phyloP scores from a whole-genome alignment of 2,888 invertebrate genomes.

The Idaea straminata region DNA sequence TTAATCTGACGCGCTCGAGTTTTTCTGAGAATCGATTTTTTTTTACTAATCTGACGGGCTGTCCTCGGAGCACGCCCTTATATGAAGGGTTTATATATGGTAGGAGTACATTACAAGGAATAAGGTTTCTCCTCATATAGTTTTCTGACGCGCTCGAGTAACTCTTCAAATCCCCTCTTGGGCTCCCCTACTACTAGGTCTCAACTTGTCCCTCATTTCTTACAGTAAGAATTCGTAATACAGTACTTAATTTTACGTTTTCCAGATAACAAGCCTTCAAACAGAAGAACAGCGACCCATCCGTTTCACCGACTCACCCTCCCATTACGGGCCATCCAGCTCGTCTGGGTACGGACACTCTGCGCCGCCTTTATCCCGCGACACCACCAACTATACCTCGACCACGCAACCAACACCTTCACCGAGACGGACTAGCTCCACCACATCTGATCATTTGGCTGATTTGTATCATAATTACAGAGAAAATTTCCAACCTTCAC shows the following conservation, averaged over 20 bases:
- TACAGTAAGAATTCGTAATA: too few relatives aligned
- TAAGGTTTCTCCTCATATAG: too few relatives aligned
- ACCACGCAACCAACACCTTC: constrained; percentile 81
- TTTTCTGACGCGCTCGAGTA: too few relatives aligned
- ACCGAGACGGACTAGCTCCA: constrained; percentile 85
- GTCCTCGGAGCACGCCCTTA: too few relatives aligned
- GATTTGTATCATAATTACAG: constrained; percentile 79
- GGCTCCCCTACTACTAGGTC: too few relatives aligned
- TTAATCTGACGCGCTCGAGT: too few relatives aligned
- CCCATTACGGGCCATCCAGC: constrained; percentile 82
- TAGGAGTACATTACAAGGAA: too few relatives aligned
- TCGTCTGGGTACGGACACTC: constrained; percentile 74
- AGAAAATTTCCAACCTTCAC: constrained; percentile 68
- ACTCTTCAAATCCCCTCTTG: too few relatives aligned
- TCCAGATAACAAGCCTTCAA: constrained; percentile 70
- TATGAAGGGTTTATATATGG: too few relatives aligned
- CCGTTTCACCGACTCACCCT: constrained; percentile 87
- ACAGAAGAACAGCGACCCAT: constrained; percentile 82
- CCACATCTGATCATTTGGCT: constrained; percentile 81
- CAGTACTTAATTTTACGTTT: constrained; percentile 10
- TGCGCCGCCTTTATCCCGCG: constrained; percentile 21
- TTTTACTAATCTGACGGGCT: too few relatives aligned
- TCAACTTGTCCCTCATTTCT: too few relatives aligned
- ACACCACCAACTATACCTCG: constrained; percentile 74
- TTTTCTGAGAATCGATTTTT: too few relatives aligned